Evolutionary conservation across 2,113 vertebrate species (phyloP), one percentile per base, ranked within the genome.

Genomic region (Pelusios castaneus): DNA sequence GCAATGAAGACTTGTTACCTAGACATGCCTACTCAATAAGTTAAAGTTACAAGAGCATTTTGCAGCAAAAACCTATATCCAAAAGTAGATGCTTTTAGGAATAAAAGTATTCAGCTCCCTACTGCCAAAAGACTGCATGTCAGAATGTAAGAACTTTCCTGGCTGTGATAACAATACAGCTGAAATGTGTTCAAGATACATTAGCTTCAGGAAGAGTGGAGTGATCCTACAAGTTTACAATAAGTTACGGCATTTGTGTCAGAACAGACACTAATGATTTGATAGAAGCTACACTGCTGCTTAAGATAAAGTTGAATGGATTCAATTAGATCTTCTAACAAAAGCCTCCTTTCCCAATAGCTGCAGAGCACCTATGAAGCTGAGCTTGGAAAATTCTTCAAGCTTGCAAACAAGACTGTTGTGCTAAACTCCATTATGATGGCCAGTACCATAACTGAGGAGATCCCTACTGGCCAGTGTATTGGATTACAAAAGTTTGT

Each of bases 221-320:
- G 22, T 5, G 5, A 77, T 29, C 76, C 12, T 38, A 21, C 3
- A 2, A 0, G 3, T 31, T 70, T 34, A 56, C 31, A 31, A 45
- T 0, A 0, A 25, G 9, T 27, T 17, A 8, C 2, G 29, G 56
- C 11, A 51, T 3, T 38, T 1, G 55, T 58, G 55, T 29, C 56
- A 58, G 56, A 58, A 58, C 25, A 51, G 12, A 58, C 25, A 58
- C 25, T 56, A 56, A 56, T 56, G 55, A 58, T 58, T 58, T 58
- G 56, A 58, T 58, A 29, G 5, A 58, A 24, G 27, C 27, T 58
- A 58, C 56, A 29, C 56, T 29, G 56, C 27, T 11, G 27, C 56
- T 58, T 25, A 29, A 58, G 56, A 27, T 25, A 58, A 58, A 58
- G 56, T 29, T 58, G 29, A 29, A 58, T 29, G 56, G 56, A 27